These are phyloP conservation scores for Camarhynchus parvulus DNA, from an alignment of 2,113 vertebrate species.

Conservation along the genomic window DNA sequence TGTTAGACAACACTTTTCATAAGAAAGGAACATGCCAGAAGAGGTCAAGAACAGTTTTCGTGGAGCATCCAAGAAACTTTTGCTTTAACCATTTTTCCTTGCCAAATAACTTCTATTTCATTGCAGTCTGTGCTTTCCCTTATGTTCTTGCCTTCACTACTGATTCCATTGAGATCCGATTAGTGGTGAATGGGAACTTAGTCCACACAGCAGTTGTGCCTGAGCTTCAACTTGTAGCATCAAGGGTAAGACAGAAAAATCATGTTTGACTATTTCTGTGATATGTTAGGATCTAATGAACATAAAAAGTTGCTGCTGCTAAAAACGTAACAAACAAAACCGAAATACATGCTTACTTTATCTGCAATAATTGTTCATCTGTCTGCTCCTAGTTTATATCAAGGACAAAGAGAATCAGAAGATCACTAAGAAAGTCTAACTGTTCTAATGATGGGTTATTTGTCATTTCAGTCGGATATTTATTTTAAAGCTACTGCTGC, in stretches of 20 bases:
- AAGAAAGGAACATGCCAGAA: not conserved
- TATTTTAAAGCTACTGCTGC: slow-evolving; percentile 91
- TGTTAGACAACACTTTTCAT: not conserved
- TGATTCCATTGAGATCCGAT: slow-evolving; percentile 96
- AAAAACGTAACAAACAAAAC: not conserved
- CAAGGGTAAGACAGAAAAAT: slow-evolving; percentile 83
- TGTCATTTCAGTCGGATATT: slow-evolving; percentile 89
- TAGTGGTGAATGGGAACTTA: slow-evolving; percentile 97
- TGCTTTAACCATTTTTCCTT: not conserved
- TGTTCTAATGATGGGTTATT: not conserved
- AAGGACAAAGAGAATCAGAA: not conserved
- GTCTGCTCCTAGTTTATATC: not conserved
- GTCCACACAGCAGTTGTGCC: slow-evolving; percentile 97
- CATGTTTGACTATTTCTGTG: not conserved
- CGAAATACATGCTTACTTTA: not conserved
- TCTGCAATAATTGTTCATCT: not conserved
- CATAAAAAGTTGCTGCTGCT: not conserved
- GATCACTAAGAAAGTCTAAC: not conserved
- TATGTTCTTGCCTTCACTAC: slow-evolving; percentile 97
- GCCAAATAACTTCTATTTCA: not conserved
- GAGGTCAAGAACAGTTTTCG: not conserved
- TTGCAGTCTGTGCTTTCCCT: slow-evolving; percentile 95
- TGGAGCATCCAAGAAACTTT: not conserved
- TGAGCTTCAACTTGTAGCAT: slow-evolving; percentile 91
- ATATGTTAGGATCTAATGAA: not conserved